Base-by-base conservation (phyloP, 2,797 vertebrate species). In the Fistularia commersonii region DNA sequence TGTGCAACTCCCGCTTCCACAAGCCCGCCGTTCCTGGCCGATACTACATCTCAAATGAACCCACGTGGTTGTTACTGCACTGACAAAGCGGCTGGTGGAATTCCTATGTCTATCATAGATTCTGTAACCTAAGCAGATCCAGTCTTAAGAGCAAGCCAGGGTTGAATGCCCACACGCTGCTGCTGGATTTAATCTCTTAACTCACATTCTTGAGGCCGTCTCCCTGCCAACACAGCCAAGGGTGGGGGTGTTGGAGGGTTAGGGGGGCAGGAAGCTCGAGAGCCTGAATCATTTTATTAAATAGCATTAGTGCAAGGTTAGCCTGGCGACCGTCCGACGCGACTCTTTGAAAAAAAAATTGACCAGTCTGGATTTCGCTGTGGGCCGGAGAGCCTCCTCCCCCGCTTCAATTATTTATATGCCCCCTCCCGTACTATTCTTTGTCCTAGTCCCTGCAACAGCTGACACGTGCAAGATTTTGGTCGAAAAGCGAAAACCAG, bases 171-270 rank as follows among this genome's bases (percentile, higher is more conserved):
- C 23, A 23, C 11, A 6, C 3, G 11, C 62, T 58, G 32, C 46
- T 12, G 14, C 65, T 72, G 61, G 32, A 53, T 69, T 64, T 55
- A 63, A 64, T 69, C 46, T 77, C 68, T 64, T 54, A 72, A 51
- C 61, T 57, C 12, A 37, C 72, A 82, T 84, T 82, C 73, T 63
- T 79, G 53, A 57, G 57, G 57, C 69, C 11, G 53, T 72, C 58
- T 51, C 67, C 78, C 32, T 64, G 74, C 72, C 76, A 83, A 77
- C 50, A 60, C 60, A 52, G 31, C 57, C 48, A 35, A 15, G 38
- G 9, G 42, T 23, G 23, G 23, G 23, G 2, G 23, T 2, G 23
- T 4, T 2, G 23, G 23, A 4, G 23, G 4, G n/a, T n/a, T n/a
- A n/a, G n/a, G 4, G 23, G 23, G 23, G 4, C 23, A 23, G 23